Conservation (phyloP, 1,140 invertebrate genomes). For the Drosophila pseudoananassae region DNA sequence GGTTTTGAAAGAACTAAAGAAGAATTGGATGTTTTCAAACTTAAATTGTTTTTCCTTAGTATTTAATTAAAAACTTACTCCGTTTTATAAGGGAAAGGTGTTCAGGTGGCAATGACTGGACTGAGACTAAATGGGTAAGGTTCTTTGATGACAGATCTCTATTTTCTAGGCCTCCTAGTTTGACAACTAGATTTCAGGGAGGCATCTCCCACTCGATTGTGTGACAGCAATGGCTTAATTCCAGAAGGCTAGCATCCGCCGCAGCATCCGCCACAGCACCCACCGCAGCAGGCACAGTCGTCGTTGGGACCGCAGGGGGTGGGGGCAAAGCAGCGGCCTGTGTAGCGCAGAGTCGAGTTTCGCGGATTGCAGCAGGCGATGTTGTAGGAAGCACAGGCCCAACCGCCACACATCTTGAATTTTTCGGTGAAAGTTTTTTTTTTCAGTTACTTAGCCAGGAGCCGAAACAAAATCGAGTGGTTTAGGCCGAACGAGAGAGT, state of each 20-base stretch:
- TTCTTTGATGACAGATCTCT: neutral
- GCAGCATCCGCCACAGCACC: slow-evolving; percentile 31
- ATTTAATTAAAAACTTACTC: slow-evolving; percentile 20
- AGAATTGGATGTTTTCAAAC: too few species aligned
- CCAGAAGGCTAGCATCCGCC: slow-evolving; percentile 29
- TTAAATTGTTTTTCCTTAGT: neutral
- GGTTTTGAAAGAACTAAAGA: neutral
- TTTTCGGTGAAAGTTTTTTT: slow-evolving; percentile 2
- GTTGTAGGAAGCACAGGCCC: slow-evolving; percentile 62
- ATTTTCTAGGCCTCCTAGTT: slow-evolving; percentile 12
- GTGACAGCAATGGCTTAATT: slow-evolving; percentile 4
- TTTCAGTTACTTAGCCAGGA: slow-evolving; percentile 16
- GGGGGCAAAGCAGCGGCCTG: slow-evolving; percentile 59
- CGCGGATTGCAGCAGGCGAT: slow-evolving; percentile 66
- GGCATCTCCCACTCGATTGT: slow-evolving; percentile 5
- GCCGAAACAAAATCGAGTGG: slow-evolving; percentile 39
- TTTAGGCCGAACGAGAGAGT: slow-evolving; percentile 28
- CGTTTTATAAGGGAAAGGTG: neutral
- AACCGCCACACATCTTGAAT: slow-evolving; percentile 66
- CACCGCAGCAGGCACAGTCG: slow-evolving; percentile 34
- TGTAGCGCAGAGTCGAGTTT: slow-evolving; percentile 56
- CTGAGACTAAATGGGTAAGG: slow-evolving; percentile 1
- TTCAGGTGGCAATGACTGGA: slow-evolving; percentile 15
- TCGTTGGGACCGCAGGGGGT: slow-evolving; percentile 62
- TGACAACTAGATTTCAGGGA: neutral